Conservation (phyloP, 2,113 vertebrate genomes). For the Syngnathus scovelli region DNA sequence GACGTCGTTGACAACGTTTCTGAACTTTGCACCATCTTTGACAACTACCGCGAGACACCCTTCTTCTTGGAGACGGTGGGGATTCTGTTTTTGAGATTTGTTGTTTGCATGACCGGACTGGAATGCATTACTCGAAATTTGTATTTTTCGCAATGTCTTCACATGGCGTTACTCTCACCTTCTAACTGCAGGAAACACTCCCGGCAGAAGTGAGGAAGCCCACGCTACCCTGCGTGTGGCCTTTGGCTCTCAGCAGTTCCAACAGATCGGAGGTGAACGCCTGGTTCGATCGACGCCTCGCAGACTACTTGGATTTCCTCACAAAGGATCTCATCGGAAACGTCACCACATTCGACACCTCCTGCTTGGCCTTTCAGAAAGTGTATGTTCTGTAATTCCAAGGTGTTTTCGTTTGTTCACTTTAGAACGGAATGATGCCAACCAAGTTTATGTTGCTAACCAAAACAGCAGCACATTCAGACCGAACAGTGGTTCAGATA, state of each 20-base stretch:
- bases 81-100: too few relatives aligned
- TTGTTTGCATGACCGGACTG: too few relatives aligned
- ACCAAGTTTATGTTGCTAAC: too few relatives aligned
- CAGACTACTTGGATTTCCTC: constrained; percentile 59
- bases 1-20: constrained; percentile 29
- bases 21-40: constrained; percentile 61
- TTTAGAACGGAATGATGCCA: too few relatives aligned
- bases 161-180: not conserved
- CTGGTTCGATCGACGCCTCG: constrained; percentile 60
- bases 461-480: not conserved
- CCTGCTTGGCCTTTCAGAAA: constrained; percentile 65
- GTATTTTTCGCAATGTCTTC: too few relatives aligned
- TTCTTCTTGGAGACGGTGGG: constrained; percentile 47
- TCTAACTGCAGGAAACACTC: constrained; percentile 49
- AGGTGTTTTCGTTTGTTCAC: not conserved
- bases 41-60: constrained; percentile 33
- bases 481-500: not conserved
- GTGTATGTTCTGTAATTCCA: constrained; percentile 51
- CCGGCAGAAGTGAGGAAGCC: constrained; percentile 26
- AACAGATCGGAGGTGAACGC: constrained; percentile 42
- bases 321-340: constrained; percentile 56
- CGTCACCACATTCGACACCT: constrained; percentile 32
- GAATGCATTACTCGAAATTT: too few relatives aligned
- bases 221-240: constrained; percentile 66
- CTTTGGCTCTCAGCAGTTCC: constrained; percentile 49